phyloP scores from a whole-genome alignment of 2,113 vertebrate species.

The Thinocorus orbignyianus region DNA sequence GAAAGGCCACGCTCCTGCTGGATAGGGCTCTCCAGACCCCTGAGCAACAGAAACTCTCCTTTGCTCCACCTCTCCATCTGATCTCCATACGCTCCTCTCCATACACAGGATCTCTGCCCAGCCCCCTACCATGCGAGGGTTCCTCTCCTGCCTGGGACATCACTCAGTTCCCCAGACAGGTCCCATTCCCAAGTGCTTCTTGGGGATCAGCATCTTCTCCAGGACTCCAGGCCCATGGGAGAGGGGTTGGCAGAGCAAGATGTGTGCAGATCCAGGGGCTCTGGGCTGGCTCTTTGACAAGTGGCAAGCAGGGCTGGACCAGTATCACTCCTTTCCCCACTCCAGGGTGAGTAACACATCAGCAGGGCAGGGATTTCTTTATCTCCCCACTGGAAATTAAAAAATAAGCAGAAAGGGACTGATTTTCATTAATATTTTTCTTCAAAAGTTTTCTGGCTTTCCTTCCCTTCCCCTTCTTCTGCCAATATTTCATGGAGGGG shows the following conservation, averaged over 20 bases:
- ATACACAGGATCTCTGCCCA: neutral
- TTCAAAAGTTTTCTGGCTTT: constrained; percentile 62
- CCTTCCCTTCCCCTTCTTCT: constrained; percentile 11
- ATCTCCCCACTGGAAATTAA: neutral
- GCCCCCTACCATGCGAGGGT: neutral
- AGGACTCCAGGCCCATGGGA: neutral
- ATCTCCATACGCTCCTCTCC: neutral
- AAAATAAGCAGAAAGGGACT: constrained; percentile 9
- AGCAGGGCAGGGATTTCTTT: neutral
- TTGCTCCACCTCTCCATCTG: neutral
- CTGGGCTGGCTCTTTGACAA: neutral
- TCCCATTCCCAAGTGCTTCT: neutral
- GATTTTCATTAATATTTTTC: constrained; percentile 63
- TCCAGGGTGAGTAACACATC: fast-evolving
- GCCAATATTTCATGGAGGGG: constrained; percentile 58
- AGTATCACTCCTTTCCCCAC: neutral
- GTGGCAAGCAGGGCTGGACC: neutral
- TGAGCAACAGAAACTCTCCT: neutral
- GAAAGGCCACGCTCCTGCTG: neutral
- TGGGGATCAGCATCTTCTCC: neutral
- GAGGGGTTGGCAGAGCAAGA: neutral
- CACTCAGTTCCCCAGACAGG: neutral
- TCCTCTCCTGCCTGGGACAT: neutral
- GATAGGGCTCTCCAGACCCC: neutral
- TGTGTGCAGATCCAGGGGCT: fast-evolving